Percentiles rank a stretch among this genome's conserved stretches.
These are phyloP conservation scores for Idris sp. DNA, from an alignment of 1,140 invertebrate genomes.

Conservation along the genomic window DNA sequence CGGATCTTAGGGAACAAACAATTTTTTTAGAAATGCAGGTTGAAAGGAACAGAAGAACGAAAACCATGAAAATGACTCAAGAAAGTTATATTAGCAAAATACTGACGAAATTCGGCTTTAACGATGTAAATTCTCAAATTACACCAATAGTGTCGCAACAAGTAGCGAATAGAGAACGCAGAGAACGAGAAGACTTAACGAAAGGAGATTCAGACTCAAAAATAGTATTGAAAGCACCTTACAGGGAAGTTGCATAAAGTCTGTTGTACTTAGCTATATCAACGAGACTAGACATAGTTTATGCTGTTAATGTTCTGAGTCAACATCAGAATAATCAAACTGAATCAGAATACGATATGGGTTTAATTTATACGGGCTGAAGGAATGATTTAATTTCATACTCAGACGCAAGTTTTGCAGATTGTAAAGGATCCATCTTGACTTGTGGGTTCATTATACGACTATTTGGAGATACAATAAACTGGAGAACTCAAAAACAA, in stretches of 20 bases:
- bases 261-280: slow-evolving; percentile 2
- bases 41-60: slow-evolving; percentile 1
- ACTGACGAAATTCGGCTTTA: neutral
- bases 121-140: neutral
- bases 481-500: slow-evolving; percentile 4
- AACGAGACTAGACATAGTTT: slow-evolving; percentile 1
- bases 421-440: neutral
- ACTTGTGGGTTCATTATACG: slow-evolving; percentile 6
- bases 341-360: slow-evolving; percentile 7
- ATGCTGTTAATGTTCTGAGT: slow-evolving; percentile 4
- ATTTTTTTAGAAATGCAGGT: slow-evolving; percentile 1
- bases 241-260: slow-evolving; percentile 1
- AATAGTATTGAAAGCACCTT: neutral
- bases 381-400: neutral
- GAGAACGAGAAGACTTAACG: slow-evolving; percentile 4
- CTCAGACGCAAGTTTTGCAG: slow-evolving; percentile 5
- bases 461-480: neutral
- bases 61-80: slow-evolving; percentile 1
- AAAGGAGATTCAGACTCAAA: neutral
- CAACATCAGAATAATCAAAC: slow-evolving; percentile 5
- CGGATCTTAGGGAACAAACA: neutral
- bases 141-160: slow-evolving; percentile 2
- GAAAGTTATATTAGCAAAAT: slow-evolving; percentile 11
- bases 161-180: slow-evolving; percentile 7
- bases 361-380: neutral